phyloP scores from a whole-genome alignment of 2,113 vertebrate genomes.

The Micromys minutus region DNA sequence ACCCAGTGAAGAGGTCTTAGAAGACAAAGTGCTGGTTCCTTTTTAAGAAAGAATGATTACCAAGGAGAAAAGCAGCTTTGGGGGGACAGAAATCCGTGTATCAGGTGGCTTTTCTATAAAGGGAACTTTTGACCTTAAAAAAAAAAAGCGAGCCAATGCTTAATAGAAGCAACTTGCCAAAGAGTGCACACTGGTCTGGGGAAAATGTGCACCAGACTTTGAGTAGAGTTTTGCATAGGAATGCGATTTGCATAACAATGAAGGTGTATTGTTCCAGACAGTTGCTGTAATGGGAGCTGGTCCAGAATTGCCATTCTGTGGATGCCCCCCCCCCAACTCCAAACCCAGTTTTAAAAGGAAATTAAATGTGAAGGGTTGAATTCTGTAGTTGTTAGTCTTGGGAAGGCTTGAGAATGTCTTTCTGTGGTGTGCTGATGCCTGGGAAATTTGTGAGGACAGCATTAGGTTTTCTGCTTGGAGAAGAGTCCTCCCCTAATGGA shows the following conservation, averaged over 20 bases:
- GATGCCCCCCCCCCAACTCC: background rate
- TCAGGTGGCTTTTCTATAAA: constrained; percentile 48
- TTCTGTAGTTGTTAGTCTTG: constrained; percentile 58
- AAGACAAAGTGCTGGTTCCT: background rate
- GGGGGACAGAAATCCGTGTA: background rate
- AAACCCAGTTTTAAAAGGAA: constrained; percentile 70
- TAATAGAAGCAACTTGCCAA: constrained; percentile 56
- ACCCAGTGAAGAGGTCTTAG: background rate
- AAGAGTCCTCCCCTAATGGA: constrained; percentile 35
- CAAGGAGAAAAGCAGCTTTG: background rate
- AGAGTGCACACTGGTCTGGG: background rate
- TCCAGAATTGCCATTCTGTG: constrained; percentile 24
- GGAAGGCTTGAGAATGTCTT: constrained; percentile 53
- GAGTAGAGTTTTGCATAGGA: background rate
- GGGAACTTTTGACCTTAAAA: constrained; percentile 60
- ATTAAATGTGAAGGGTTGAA: constrained; percentile 66
- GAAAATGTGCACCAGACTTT: constrained; percentile 13
- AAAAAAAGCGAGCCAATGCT: constrained; percentile 13
- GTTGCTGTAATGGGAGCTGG: constrained; percentile 24
- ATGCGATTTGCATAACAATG: constrained; percentile 72
- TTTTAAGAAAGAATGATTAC: constrained; percentile 46
- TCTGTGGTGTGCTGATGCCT: constrained; percentile 38
- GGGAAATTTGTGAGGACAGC: constrained; percentile 55
- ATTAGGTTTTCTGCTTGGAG: constrained; percentile 40
- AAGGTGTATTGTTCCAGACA: constrained; percentile 47